Base-by-base conservation (phyloP, 2,113 vertebrate species). In the Larimichthys crocea region DNA sequence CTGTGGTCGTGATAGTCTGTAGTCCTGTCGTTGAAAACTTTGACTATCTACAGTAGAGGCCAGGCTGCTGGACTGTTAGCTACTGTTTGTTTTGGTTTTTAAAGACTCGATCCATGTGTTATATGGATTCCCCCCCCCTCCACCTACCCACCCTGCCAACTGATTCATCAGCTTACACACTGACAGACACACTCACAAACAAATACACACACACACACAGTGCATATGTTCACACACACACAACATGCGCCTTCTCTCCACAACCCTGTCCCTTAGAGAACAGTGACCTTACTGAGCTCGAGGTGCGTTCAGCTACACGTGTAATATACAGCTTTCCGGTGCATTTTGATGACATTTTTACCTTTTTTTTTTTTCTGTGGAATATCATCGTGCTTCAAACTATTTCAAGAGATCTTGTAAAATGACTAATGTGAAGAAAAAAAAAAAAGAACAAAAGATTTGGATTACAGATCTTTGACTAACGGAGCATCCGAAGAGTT, bases 231-330 rank as follows among this genome's bases (percentile, higher is more conserved):
- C 53, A 65, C 26, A 60, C 61, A 60, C 61, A 67, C 62, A 85
- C 79, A 79, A 90, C 90, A 88, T 83, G 86, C 83, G 89, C 94
- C 93, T 94, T 94, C 85, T 93, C 82, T 94, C 86, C 79, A 85
- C 79, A 80, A 69, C 80, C 89, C 80, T 56, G 72, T 91, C 80
- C 80, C 90, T 94, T 92, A 92, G 84, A 90, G 74, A 91, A 87
- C 90, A 92, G 89, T 90, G 92, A 95, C 86, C 89, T 96, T 94
- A 96, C 88, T 88, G 93, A 95, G 90, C 91, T 92, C 74, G 93
- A 92, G 93, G 92, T 92, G 93, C 88, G 83, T 95, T 94, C 93
- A 92, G 84, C 93, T 82, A 26, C 74, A 29, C 4, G 42, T 66
- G 71, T 76, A 82, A 80, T 46, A 52, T 66, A 48, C 11, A 80